Conservation (phyloP, 2,113 vertebrate species). For the Australoheros scitulus region DNA sequence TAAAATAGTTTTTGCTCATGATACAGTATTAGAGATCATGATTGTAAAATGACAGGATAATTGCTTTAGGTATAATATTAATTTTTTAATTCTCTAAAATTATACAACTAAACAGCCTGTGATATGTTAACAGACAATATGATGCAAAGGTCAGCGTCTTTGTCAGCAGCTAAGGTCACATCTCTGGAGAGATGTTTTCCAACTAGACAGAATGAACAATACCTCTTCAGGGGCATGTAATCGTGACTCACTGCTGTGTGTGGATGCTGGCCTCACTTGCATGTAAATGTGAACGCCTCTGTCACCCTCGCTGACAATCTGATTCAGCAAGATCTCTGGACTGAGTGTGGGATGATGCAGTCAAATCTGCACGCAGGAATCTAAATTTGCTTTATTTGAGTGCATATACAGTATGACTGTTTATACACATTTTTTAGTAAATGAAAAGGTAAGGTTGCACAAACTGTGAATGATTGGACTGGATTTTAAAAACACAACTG, state of each 20-base stretch:
- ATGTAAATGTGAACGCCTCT: conserved; percentile 59
- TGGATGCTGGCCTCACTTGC: conserved; percentile 48
- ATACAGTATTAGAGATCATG: neutral
- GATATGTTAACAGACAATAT: conserved; percentile 42
- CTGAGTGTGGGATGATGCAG: conserved; percentile 21
- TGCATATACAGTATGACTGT: neutral
- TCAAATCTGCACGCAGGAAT: neutral
- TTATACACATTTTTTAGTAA: neutral
- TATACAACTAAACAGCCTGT: conserved; percentile 13
- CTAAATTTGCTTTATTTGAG: neutral
- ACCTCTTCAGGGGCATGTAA: conserved; percentile 56
- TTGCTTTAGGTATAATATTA: neutral
- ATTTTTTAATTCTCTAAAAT: neutral
- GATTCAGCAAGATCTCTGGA: conserved; percentile 54
- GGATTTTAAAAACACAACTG: neutral
- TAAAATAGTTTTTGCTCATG: neutral
- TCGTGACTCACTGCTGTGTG: conserved; percentile 64
- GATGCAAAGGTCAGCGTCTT: conserved; percentile 69
- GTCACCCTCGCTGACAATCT: conserved; percentile 53
- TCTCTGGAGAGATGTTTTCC: conserved; percentile 64
- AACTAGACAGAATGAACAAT: conserved; percentile 65
- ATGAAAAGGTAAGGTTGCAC: neutral
- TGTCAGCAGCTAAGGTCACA: conserved; percentile 67
- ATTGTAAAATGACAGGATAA: neutral
- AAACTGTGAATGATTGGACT: neutral